Conservation (phyloP, 1,140 invertebrate genomes). For the Radopholus similis region DNA sequence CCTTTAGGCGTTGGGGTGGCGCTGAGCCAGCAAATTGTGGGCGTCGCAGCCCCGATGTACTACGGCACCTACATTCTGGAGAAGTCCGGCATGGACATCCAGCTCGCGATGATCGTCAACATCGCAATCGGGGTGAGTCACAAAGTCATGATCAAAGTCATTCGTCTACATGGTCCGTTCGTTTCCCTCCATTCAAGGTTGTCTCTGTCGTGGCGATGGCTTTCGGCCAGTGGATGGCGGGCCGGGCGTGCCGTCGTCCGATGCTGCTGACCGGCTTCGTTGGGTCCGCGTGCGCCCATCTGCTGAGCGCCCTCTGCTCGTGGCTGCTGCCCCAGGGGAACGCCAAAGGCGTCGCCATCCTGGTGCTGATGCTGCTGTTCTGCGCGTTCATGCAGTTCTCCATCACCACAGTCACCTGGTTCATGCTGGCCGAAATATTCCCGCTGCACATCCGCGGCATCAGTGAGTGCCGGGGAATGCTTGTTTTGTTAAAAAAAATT, state of each 20-base stretch:
- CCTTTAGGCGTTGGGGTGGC: slow-evolving; percentile 10
- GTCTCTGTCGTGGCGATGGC: slow-evolving; percentile 1
- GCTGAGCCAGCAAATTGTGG: slow-evolving; percentile 6
- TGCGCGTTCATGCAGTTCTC: not conserved
- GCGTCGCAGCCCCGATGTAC: slow-evolving; percentile 11
- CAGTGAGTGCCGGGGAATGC: no score
- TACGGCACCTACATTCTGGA: slow-evolving; percentile 10
- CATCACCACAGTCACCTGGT: not conserved
- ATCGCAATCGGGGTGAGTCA: not conserved
- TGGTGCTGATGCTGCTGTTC: not conserved
- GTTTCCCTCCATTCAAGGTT: not conserved
- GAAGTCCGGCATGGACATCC: not conserved
- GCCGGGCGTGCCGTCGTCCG: not conserved
- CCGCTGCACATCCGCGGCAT: slow-evolving; percentile 11
- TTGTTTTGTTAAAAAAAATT: no score
- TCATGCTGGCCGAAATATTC: slow-evolving; percentile 12
- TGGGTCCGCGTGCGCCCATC: not conserved
- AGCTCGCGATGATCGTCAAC: slow-evolving; percentile 6
- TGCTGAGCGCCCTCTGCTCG: not conserved
- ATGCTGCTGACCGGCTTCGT: slow-evolving; percentile 9
- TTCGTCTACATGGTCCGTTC: not conserved
- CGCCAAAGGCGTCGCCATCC: not conserved
- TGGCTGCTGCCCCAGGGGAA: not conserved
- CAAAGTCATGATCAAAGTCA: not conserved
- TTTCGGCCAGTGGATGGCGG: not conserved